A percentile compares a stretch with the other conserved stretches of the same genome.
phyloP scores from a whole-genome alignment of 2,797 vertebrate genomes.

The Poecilia wingei region DNA sequence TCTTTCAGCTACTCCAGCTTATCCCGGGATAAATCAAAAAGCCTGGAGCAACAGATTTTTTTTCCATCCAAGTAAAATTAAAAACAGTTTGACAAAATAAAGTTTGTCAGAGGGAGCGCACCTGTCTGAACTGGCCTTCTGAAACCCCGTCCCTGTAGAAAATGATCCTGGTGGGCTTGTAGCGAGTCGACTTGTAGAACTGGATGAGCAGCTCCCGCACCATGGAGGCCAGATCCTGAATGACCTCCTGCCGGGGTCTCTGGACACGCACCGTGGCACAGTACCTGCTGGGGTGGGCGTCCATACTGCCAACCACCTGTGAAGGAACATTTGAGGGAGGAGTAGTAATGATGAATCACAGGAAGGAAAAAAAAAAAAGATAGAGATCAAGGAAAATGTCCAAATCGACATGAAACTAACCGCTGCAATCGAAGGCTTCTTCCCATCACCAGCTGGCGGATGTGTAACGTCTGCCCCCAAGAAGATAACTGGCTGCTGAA shows the following conservation, averaged over 20 bases:
- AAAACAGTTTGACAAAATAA: background rate
- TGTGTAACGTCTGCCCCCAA: slow-evolving; percentile 98
- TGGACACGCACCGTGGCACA: slow-evolving; percentile 98
- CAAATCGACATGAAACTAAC: slow-evolving; percentile 75
- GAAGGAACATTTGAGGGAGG: background rate
- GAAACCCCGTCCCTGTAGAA: slow-evolving; percentile 98
- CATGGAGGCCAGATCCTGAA: slow-evolving; percentile 97
- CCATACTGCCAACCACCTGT: slow-evolving; percentile 98
- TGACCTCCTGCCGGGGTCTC: slow-evolving; percentile 95
- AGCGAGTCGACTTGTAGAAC: slow-evolving; percentile 98
- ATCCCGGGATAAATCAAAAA: background rate
- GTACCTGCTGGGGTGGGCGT: slow-evolving; percentile 97
- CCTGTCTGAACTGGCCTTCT: slow-evolving; percentile 98
- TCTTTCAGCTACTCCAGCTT: background rate
- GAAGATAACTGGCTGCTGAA: slow-evolving; percentile 99
- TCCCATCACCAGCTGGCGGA: slow-evolving; percentile 96
- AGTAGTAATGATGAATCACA: background rate
- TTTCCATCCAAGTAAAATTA: background rate
- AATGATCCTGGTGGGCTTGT: slow-evolving; percentile 98
- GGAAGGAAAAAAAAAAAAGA: background rate
- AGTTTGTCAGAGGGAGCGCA: slow-evolving; percentile 42
- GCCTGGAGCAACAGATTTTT: background rate
- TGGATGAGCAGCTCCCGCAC: slow-evolving; percentile 97
- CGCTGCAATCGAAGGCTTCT: slow-evolving; percentile 98
- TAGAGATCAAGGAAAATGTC: background rate